Evolutionary conservation across 1,140 invertebrate genomes (phyloP), one percentile per base, ranked within the genome.

Genomic region (Oncopodura yosiiana): DNA sequence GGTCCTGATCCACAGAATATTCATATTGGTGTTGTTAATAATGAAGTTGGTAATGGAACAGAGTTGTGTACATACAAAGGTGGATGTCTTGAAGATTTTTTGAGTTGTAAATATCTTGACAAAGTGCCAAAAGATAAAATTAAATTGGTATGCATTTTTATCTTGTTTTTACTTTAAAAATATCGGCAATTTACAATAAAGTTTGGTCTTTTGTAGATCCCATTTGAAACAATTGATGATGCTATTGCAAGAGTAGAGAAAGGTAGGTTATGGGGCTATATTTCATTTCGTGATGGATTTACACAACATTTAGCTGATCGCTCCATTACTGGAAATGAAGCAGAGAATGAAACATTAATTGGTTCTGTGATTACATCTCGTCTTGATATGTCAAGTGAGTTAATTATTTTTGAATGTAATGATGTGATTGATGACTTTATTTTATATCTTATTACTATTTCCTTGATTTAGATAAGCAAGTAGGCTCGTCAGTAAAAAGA

Each of bases 351-450:
- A 56, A 84, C 84, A 19, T 72, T 93, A 3, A 75, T 81, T 36
- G 80, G 81, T 39, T 88, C 87, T 48, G 82, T 86, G 66, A 79
- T 93, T 34, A 74, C 81, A 64, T 80, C 93, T 18, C 86, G 82
- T 78, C 74, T 90, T 36, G 90, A 94, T 69, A 88, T 89, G 81
- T 92, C 89, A 34, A 88, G 89, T 93, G 73, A 80, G 81, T 77
- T 14, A 37, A 34, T 38, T 29, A 26, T 42, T n/a, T 38, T 53
- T 3, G 8, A 3, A 8, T 8, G 14, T 34, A 34, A 34, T 9
- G 30, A 9, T 9, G 14, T 34, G 6, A 34, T 34, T 9, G 3
- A 19, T 16, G 29, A 5, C 14, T 4, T 21, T 23, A 16, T 8
- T 41, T 34, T 18, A 8, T 5, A 36, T 3, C 18, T 26, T 11